Evolutionary conservation across 2,113 vertebrate genomes (phyloP), one percentile per base, ranked within the genome.

Genomic region (Chloropsis cyanopogon): DNA sequence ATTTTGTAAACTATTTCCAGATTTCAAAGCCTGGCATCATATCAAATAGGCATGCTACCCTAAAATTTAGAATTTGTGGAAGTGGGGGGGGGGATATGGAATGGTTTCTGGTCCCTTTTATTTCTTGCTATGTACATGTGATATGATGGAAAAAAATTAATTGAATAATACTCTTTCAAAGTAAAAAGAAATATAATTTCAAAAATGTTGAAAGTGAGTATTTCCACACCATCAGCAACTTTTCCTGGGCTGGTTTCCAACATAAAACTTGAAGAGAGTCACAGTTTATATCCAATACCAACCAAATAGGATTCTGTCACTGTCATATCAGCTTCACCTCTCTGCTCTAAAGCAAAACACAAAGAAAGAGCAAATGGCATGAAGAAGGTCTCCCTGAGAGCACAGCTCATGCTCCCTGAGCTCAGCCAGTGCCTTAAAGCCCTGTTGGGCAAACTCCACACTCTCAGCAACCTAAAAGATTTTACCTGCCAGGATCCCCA

Each of bases 181-280:
- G 92, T 59, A 80, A 93, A 96, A 93, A 86, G 88, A 88, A 95
- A 84, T 65, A 82, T 66, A 54, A 82, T 86, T 92, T 88, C 80
- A 73, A 66, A 90, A 92, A 96, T 54, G 92, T 93, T 96, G 76
- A 92, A 96, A 94, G 83, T 72, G 49, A 90, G 19, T 78, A 81
- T 96, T 97, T 97, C 88, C 88, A 94, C 95, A 95, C 80, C 76
- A 90, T 96, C 95, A 95, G 96, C 96, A 96, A 92, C 88, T 96
- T 97, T 93, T 94, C 56, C 94, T 81, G 86, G 95, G 88, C 92
- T 92, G 41, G 47, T 64, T 95, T 97, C 94, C 94, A 95, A 86
- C 64, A 81, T 9, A 78, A 86, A 80, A 90, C 71, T 92, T 46
- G 23, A 94, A 72, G 49, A 50, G 65, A 90, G 79, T 86, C 88